Evolutionary conservation across 2,888 invertebrate species (phyloP).

Genomic region (Athalia cordata): DNA sequence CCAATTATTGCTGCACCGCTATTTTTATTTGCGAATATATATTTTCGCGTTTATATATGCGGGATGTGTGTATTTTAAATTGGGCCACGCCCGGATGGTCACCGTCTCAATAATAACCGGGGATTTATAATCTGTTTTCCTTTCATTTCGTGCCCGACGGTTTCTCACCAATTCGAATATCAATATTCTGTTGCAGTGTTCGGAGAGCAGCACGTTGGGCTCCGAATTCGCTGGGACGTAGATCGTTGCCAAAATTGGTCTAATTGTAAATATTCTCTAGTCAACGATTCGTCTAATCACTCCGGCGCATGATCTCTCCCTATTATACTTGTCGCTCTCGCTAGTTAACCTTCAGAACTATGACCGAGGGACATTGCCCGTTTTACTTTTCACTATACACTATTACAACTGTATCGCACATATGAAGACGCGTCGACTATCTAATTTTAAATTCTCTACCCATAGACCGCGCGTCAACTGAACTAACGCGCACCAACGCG

Average conservation of each 20-base stretch:
- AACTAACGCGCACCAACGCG: neutral
- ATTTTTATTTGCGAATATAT: conserved; percentile 60
- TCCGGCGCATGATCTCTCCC: conserved; percentile 11
- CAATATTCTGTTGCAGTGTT: no score
- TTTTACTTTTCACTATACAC: neutral
- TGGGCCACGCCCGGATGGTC: conserved; percentile 69
- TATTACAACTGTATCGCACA: neutral
- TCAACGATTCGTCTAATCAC: neutral
- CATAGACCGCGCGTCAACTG: conserved; percentile 4
- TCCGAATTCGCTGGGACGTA: neutral
- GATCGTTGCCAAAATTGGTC: conserved; percentile 31
- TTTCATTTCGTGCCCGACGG: neutral
- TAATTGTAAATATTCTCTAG: conserved; percentile 32
- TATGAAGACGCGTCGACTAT: neutral
- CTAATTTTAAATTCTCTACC: conserved; percentile 32
- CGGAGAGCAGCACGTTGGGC: no score
- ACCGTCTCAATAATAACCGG: conserved; percentile 38
- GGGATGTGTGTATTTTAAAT: conserved; percentile 68
- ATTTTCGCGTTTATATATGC: neutral
- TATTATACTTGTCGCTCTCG: neutral
- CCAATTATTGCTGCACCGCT: conserved; percentile 56
- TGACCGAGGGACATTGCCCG: conserved; percentile 39
- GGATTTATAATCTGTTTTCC: neutral
- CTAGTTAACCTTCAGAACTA: conserved; percentile 32
- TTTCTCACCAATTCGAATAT: neutral